These are phyloP conservation scores for Pristiophorus japonicus DNA, from an alignment of 2,113 vertebrate genomes.

Conservation along the genomic window DNA sequence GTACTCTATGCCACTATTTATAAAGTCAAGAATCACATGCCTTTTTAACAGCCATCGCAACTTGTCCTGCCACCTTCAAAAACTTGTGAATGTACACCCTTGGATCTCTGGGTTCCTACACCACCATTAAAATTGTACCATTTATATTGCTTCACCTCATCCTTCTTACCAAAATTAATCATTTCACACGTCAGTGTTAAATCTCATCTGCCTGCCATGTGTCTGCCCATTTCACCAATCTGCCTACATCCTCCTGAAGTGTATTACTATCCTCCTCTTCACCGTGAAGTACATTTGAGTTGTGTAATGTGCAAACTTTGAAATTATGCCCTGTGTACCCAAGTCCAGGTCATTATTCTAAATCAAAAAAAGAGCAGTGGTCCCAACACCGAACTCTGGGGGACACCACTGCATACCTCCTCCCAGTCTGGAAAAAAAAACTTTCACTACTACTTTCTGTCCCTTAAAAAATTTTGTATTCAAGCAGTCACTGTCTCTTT, in stretches of 20 bases:
- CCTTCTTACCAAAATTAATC: too few relatives aligned
- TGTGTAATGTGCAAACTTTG: neutral
- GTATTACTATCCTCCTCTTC: too few relatives aligned
- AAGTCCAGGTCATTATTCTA: neutral
- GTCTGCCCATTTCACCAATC: neutral
- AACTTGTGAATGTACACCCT: too few relatives aligned
- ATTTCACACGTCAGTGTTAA: too few relatives aligned
- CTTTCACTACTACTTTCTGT: too few relatives aligned
- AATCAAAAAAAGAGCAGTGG: neutral
- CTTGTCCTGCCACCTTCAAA: too few relatives aligned
- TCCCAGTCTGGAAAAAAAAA: neutral
- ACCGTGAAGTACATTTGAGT: neutral
- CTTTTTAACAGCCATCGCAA: too few relatives aligned
- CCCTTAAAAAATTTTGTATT: neutral
- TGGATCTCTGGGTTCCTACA: neutral
- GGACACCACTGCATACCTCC: neutral
- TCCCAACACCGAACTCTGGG: neutral
- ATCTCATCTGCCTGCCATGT: neutral
- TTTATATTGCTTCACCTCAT: too few relatives aligned
- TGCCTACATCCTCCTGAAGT: too few relatives aligned
- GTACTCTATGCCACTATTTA: too few relatives aligned
- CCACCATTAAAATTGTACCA: too few relatives aligned
- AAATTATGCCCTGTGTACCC: neutral
- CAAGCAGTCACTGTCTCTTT: neutral
- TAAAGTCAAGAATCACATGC: too few relatives aligned